A percentile compares a stretch with the other conserved stretches of the same genome.
phyloP scores from a whole-genome alignment of 2,113 vertebrate species.

The Malurus cyaneus region DNA sequence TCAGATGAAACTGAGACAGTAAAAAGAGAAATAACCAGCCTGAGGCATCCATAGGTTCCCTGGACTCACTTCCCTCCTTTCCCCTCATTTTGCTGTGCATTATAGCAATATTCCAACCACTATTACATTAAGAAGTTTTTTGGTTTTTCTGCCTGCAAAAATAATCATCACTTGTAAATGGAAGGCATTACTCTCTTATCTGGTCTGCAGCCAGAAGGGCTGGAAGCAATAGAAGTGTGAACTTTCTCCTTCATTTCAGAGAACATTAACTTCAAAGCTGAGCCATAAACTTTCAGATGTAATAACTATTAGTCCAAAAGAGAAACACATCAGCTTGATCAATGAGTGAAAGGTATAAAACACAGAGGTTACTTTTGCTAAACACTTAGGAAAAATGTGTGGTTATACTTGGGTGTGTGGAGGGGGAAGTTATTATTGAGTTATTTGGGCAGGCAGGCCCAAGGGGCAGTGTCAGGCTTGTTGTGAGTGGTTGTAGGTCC shows the following conservation, averaged over 20 bases:
- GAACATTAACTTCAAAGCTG: slow-evolving; percentile 62
- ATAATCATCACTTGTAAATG: slow-evolving; percentile 49
- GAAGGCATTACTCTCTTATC: slow-evolving; percentile 46
- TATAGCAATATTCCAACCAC: background rate
- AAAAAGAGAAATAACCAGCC: slow-evolving; percentile 3
- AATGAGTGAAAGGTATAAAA: slow-evolving; percentile 46
- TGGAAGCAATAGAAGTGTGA: slow-evolving; percentile 61
- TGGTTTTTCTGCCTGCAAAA: slow-evolving; percentile 49
- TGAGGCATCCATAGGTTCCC: background rate
- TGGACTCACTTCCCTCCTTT: slow-evolving; percentile 1
- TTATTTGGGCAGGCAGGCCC: background rate
- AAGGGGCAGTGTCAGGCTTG: background rate
- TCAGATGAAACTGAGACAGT: background rate
- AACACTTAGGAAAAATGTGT: background rate
- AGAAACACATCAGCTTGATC: slow-evolving; percentile 44
- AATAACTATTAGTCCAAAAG: slow-evolving; percentile 46
- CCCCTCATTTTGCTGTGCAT: slow-evolving; percentile 10
- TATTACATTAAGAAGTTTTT: slow-evolving; percentile 36
- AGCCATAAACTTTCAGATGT: slow-evolving; percentile 43
- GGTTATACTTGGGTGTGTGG: background rate
- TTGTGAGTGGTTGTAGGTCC: background rate
- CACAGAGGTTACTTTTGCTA: slow-evolving; percentile 43
- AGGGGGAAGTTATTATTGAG: background rate
- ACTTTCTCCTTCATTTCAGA: slow-evolving; percentile 63
- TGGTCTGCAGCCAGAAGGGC: slow-evolving; percentile 27